A percentile compares a stretch with the other conserved stretches of the same genome.
These are phyloP conservation scores for Drosophila repleta DNA, from an alignment of 1,140 invertebrate genomes.

Conservation along the genomic window DNA sequence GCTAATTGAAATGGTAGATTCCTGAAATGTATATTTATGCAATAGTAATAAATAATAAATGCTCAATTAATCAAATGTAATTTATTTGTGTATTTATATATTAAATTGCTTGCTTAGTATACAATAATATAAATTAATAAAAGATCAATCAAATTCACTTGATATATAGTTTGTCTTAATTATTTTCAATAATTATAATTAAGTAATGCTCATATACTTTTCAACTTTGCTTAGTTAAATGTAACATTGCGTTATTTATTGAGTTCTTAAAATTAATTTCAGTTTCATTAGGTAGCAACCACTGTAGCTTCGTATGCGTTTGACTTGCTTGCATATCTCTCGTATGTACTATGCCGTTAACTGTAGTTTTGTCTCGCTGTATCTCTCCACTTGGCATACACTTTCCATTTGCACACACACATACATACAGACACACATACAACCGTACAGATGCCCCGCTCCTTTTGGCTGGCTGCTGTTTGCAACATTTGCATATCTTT, in stretches of 20 bases:
- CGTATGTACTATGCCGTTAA: conserved; percentile 10
- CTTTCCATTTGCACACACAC: conserved; percentile 69
- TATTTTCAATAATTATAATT: no score
- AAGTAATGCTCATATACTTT: no score
- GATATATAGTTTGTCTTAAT: no score
- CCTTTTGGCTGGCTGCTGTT: conserved; percentile 38
- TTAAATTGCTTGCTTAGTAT: no score
- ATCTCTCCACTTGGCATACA: conserved; percentile 55
- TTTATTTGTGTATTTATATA: no score
- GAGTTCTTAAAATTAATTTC: no score
- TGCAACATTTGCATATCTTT: conserved; percentile 76
- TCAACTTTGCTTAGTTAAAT: no score
- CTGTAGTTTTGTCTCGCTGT: conserved; percentile 40
- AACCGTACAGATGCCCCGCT: conserved; percentile 51
- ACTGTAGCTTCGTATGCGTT: conserved; percentile 12
- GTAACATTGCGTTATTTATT: no score
- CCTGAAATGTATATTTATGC: no score
- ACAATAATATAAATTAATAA: neutral
- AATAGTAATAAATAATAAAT: no score
- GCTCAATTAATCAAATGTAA: no score
- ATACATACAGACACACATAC: conserved; percentile 35
- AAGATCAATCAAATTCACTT: no score
- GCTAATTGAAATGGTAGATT: neutral
- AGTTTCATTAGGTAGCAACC: conserved; percentile 1
- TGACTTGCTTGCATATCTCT: conserved; percentile 41